phyloP scores from a whole-genome alignment of 2,113 vertebrate genomes.

The Haplotaxodon microlepis region DNA sequence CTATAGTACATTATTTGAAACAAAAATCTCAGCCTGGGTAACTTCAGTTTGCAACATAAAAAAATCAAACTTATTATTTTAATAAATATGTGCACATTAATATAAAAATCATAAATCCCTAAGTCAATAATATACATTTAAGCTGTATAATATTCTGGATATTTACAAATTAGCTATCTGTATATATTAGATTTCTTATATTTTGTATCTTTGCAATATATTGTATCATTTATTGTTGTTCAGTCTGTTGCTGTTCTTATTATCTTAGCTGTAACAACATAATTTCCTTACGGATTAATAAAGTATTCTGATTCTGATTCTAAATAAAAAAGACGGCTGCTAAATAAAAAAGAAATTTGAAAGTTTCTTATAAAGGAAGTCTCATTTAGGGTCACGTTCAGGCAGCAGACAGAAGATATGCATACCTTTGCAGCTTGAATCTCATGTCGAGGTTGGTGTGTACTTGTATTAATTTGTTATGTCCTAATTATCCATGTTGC shows the following conservation, averaged over 20 bases:
- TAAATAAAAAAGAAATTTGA: neutral
- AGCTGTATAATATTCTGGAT: neutral
- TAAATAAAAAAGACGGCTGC: neutral
- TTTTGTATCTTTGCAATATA: neutral
- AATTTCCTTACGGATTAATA: neutral
- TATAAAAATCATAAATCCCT: neutral
- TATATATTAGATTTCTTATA: neutral
- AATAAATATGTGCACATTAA: neutral
- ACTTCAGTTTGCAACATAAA: neutral
- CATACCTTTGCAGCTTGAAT: neutral
- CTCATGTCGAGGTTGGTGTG: neutral
- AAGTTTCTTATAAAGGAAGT: neutral
- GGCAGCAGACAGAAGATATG: neutral
- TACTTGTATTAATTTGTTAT: neutral
- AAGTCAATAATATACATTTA: neutral
- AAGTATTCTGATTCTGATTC: neutral
- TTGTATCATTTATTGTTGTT: neutral
- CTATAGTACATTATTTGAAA: neutral
- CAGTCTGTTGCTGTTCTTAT: neutral
- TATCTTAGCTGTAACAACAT: neutral
- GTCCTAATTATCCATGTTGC: neutral
- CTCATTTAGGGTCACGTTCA: neutral
- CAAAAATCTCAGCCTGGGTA: neutral
- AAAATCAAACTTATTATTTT: neutral
- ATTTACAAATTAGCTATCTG: neutral